A percentile compares a stretch with the other conserved stretches of the same genome.
Conservation (phyloP, 2,888 invertebrate genomes). For the Icerya purchasi region DNA sequence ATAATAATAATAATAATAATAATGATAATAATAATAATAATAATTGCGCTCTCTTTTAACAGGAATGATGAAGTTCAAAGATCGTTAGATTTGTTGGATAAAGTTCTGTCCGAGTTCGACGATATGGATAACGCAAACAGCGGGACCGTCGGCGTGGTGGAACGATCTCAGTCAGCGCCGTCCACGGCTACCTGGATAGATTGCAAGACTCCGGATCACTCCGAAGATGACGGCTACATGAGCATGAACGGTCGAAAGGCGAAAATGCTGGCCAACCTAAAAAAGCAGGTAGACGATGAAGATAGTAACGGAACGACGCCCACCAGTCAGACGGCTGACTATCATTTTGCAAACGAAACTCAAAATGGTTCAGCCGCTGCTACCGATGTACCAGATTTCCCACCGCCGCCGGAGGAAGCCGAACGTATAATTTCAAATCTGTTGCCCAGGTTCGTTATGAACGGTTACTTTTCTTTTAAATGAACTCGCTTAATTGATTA, state of each 20-base stretch:
- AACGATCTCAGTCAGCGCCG: constrained; percentile 1
- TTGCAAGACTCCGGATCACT: constrained; percentile 36
- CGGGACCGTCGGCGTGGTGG: constrained; percentile 26
- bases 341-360: too few relatives aligned
- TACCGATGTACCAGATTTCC: constrained; percentile 29
- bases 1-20: too few relatives aligned
- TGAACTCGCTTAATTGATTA: too few relatives aligned
- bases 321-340: constrained; percentile 23
- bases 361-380: constrained; percentile 21
- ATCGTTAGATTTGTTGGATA: constrained; percentile 68
- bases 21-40: too few relatives aligned
- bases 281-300: constrained; percentile 1
- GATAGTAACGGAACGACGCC: constrained; percentile 8
- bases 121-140: constrained; percentile 39
- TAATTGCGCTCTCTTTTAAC: constrained; percentile 28
- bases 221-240: constrained; percentile 81
- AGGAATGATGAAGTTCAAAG: constrained; percentile 73
- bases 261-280: constrained; percentile 37
- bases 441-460: constrained; percentile 49
- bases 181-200: constrained; percentile 24
- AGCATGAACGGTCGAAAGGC: constrained; percentile 70
- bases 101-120: constrained; percentile 77
- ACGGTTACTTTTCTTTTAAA: too few relatives aligned
- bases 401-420: constrained; percentile 56
- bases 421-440: constrained; percentile 52